Evolutionary conservation across 2,888 invertebrate species (phyloP).

Genomic region (Drosophila eohydei): DNA sequence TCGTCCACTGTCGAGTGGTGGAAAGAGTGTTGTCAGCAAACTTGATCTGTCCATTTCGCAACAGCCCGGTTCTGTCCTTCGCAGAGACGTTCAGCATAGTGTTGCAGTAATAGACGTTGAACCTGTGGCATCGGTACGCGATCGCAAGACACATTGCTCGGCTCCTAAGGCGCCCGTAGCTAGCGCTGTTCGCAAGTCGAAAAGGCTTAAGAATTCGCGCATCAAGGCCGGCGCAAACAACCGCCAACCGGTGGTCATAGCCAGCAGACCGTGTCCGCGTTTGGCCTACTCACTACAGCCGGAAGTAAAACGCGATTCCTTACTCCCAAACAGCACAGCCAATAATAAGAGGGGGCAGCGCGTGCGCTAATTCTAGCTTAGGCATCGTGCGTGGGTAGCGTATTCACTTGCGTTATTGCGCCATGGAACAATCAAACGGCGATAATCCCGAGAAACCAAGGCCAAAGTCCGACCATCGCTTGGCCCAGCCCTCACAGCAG

Average conservation of each 20-base stretch:
- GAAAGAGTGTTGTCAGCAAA: constrained; percentile 19
- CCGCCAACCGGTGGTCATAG: background rate
- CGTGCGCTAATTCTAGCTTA: background rate
- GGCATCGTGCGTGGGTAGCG: background rate
- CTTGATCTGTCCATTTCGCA: constrained; percentile 19
- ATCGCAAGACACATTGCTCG: background rate
- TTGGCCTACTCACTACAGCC: constrained; percentile 42
- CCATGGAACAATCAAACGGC: constrained; percentile 41
- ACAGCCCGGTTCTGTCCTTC: constrained; percentile 1
- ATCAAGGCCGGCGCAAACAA: constrained; percentile 29
- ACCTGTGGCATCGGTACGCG: background rate
- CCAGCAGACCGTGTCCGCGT: constrained; percentile 27
- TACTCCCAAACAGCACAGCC: background rate
- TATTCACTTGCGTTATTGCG: background rate
- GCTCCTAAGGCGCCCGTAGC: background rate
- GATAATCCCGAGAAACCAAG: constrained; percentile 37
- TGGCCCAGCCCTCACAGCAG: constrained; percentile 2
- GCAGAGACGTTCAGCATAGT: constrained; percentile 21
- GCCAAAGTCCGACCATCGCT: constrained; percentile 24
- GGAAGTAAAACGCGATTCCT: background rate
- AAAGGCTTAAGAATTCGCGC: constrained; percentile 20
- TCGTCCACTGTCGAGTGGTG: constrained; percentile 14
- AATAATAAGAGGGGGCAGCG: background rate
- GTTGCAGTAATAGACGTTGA: constrained; percentile 16
- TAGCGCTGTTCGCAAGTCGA: background rate